Evolutionary conservation across 2,888 invertebrate species (phyloP).

Genomic region (Scaptomyza tumidula): DNA sequence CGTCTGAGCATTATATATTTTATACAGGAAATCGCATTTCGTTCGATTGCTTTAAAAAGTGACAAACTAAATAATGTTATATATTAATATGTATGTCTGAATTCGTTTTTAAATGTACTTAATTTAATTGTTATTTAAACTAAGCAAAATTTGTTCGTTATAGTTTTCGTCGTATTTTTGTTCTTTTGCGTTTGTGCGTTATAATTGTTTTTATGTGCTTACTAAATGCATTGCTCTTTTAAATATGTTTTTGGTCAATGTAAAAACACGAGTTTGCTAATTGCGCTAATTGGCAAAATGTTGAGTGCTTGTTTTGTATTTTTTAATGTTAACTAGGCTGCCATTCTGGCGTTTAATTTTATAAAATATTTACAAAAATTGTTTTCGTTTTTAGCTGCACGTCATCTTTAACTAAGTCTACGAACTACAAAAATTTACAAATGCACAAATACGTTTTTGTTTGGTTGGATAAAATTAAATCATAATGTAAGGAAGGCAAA

Average conservation of each 20-base stretch:
- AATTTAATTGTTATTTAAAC: slow-evolving; percentile 37
- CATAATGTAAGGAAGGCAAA: slow-evolving; percentile 50
- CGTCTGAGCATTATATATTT: slow-evolving; percentile 65
- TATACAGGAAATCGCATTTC: slow-evolving; percentile 57
- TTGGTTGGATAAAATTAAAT: slow-evolving; percentile 22
- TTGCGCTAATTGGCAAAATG: slow-evolving; percentile 65
- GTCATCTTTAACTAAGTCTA: slow-evolving; percentile 70
- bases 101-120: slow-evolving; percentile 24
- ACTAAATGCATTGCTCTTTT: slow-evolving; percentile 54
- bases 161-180: slow-evolving; percentile 27
- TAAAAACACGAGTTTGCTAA: slow-evolving; percentile 45
- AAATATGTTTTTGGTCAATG: slow-evolving; percentile 60
- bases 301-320: slow-evolving; percentile 26
- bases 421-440: slow-evolving; percentile 73
- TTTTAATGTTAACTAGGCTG: slow-evolving; percentile 74
- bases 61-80: slow-evolving; percentile 61
- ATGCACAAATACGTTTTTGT: slow-evolving; percentile 49
- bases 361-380: slow-evolving; percentile 76
- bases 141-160: slow-evolving; percentile 47
- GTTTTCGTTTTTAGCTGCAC: slow-evolving; percentile 29
- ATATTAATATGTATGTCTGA: slow-evolving; percentile 27
- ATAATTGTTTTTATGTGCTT: slow-evolving; percentile 35
- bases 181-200: slow-evolving; percentile 44
- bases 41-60: slow-evolving; percentile 47
- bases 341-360: slow-evolving; percentile 52